Base-by-base conservation (phyloP, 2,888 invertebrate species). In the Cynaeus angustus region DNA sequence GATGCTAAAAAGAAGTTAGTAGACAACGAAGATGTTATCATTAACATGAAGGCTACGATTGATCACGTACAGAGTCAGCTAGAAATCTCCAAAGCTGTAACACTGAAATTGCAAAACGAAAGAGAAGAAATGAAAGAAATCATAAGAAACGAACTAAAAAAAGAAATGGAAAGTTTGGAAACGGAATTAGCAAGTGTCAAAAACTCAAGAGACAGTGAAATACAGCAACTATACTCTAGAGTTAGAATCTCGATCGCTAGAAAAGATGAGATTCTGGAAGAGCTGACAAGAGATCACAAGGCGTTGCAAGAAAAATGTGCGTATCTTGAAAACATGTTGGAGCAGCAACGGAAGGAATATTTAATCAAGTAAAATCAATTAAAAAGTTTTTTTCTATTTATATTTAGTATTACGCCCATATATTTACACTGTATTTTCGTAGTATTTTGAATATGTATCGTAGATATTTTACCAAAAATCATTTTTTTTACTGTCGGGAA, bases 191-290 rank as follows among this genome's bases (percentile, higher is more conserved):
- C 87, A 8, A 86, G 86, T 48, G 85, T 88, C 80, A 89, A 87
- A 83, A 87, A 84, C 61, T 89, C 88, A 9, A 89, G 92, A 79
- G 93, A 94, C 75, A 89, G 90, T 77, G 92, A 94, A 82, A 90
- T 94, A 86, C 91, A 93, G 72, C 91, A 92, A 82, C 88, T 95
- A 0, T 93, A 94, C 80, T 91, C 92, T 79, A 94, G 94, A 79
- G 93, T 95, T 10, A 94, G 94, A 84, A 89, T 93, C 68, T 92
- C 94, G 0, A 90, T 95, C 13, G 91, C 92, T 0, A 90, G 93
- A 69, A 95, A 95, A 82, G 94, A 95, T 81, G 90, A 93, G 3
- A 89, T 92, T 5, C 88, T 95, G 58, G 89, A 90, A 71, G 90
- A 93, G 68, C 84, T 94, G 30, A 91, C 90, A 50, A 88, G 91